Evolutionary conservation across 2,888 invertebrate genomes (phyloP).

Genomic region (Geophilus truncorum): DNA sequence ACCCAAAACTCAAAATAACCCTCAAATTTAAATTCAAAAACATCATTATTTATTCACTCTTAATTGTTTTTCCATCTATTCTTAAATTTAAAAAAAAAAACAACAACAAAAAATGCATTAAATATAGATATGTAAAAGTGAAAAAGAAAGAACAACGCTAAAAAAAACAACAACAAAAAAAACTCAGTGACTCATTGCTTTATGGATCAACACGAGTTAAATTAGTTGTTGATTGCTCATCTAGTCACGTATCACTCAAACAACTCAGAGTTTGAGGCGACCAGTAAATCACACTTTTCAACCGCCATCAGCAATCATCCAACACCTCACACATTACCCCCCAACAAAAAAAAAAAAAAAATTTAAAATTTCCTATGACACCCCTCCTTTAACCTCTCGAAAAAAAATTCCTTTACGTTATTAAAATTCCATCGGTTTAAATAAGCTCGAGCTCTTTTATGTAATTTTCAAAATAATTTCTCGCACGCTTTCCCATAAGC

Average conservation of each 20-base stretch:
- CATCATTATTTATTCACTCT: too few species aligned
- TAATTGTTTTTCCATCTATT: too few species aligned
- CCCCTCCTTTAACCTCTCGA: background rate
- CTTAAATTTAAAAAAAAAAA: too few species aligned
- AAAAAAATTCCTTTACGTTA: background rate
- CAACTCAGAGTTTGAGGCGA: background rate
- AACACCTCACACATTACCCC: too few species aligned
- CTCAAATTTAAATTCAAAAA: too few species aligned
- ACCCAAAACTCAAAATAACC: too few species aligned
- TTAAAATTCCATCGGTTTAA: background rate
- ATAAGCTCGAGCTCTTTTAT: background rate
- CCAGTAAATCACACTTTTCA: background rate
- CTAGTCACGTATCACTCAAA: constrained; percentile 19
- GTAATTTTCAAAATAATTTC: background rate
- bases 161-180: background rate
- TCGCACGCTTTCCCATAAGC: background rate
- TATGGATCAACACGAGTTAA: background rate
- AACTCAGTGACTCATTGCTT: background rate
- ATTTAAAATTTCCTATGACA: background rate
- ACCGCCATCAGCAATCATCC: background rate
- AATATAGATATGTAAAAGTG: too few species aligned
- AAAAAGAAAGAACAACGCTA: background rate
- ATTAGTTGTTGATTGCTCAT: background rate
- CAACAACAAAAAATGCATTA: background rate
- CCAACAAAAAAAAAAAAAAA: background rate